These are phyloP conservation scores for Agrochola circellaris DNA, from an alignment of 2,888 invertebrate genomes.

Conservation along the genomic window DNA sequence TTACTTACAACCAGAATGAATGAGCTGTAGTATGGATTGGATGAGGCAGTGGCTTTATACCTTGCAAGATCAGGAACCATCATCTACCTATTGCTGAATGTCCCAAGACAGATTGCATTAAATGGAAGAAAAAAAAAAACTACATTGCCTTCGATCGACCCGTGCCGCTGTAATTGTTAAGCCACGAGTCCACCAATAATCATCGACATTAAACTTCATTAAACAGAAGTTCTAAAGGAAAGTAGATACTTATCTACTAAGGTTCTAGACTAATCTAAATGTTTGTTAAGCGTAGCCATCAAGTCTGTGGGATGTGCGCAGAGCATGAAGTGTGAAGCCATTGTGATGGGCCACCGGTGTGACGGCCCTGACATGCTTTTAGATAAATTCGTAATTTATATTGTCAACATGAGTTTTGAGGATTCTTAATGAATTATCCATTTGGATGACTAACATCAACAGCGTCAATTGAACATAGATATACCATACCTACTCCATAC, in stretches of 20 bases:
- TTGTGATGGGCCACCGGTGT: constrained; percentile 53
- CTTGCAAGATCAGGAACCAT: too few species aligned
- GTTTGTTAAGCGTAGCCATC: constrained; percentile 52
- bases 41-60: too few species aligned
- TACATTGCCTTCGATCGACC: too few species aligned
- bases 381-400: constrained; percentile 29
- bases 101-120: too few species aligned
- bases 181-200: too few species aligned
- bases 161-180: too few species aligned
- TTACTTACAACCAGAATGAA: too few species aligned
- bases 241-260: neutral
- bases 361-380: constrained; percentile 65
- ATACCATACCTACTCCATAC: neutral
- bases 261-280: constrained; percentile 37
- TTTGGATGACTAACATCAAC: neutral
- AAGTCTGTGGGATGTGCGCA: constrained; percentile 40
- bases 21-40: too few species aligned
- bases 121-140: too few species aligned
- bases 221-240: neutral
- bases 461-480: neutral
- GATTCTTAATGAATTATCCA: constrained; percentile 16
- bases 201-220: neutral
- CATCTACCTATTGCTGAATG: too few species aligned
- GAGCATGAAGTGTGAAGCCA: constrained; percentile 65
- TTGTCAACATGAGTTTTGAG: constrained; percentile 22